Evolutionary conservation across 2,888 invertebrate genomes (phyloP).

Genomic region (Sericinus montela): DNA sequence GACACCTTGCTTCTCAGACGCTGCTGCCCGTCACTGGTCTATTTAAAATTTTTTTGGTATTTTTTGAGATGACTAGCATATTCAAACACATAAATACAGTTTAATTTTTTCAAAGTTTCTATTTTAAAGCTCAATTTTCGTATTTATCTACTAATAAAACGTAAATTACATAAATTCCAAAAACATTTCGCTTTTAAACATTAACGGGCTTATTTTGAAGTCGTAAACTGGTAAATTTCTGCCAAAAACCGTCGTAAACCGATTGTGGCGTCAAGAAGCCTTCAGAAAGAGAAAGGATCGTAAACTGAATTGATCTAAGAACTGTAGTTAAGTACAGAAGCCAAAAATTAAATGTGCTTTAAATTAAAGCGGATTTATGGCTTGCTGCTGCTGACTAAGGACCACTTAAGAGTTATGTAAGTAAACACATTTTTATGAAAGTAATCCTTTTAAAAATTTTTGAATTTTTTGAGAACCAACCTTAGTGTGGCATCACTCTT

Average conservation of each 20-base stretch:
- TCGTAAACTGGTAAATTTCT: constrained; percentile 53
- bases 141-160: not conserved
- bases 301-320: constrained; percentile 64
- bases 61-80: too few species aligned
- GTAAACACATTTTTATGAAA: too few species aligned
- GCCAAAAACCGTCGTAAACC: constrained; percentile 60
- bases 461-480: too few species aligned
- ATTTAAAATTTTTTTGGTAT: too few species aligned
- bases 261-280: constrained; percentile 59
- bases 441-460: too few species aligned
- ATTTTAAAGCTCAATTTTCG: too few species aligned
- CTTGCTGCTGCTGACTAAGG: constrained; percentile 27
- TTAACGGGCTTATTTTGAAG: constrained; percentile 21
- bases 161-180: not conserved
- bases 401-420: not conserved
- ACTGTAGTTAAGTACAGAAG: constrained; percentile 37
- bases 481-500: too few species aligned
- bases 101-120: too few species aligned
- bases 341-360: constrained; percentile 52
- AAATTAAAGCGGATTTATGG: constrained; percentile 37
- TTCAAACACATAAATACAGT: too few species aligned
- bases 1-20: too few species aligned
- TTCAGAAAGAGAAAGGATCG: constrained; percentile 48
- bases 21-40: too few species aligned
- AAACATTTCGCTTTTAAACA: constrained; percentile 5